Evolutionary conservation across 2,113 vertebrate species (phyloP).

Genomic region (Coreoperca whiteheadi): DNA sequence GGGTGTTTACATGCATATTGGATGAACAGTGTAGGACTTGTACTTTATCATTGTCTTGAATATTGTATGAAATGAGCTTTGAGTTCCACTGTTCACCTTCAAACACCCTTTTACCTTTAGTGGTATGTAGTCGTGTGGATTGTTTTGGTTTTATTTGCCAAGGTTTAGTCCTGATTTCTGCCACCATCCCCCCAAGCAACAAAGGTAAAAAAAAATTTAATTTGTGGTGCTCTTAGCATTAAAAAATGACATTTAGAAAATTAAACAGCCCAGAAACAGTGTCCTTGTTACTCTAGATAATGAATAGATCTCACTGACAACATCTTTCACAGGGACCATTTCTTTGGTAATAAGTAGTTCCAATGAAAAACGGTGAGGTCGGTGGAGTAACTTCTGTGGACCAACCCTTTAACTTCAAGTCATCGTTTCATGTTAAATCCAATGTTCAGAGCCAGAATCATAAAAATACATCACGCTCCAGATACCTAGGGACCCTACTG

Average conservation of each 20-base stretch:
- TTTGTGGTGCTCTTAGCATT: neutral
- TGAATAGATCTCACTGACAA: neutral
- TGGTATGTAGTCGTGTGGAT: neutral
- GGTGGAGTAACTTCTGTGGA: neutral
- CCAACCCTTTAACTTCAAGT: neutral
- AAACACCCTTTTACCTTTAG: neutral
- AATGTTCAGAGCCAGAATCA: neutral
- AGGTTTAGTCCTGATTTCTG: neutral
- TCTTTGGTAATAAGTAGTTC: neutral
- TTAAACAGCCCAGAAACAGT: neutral
- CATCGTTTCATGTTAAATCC: neutral
- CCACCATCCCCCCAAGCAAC: neutral
- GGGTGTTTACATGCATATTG: neutral
- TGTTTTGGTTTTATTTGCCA: neutral
- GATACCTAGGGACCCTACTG: neutral
- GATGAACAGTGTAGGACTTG: neutral
- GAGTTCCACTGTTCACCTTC: neutral
- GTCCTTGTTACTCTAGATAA: neutral
- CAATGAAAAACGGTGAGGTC: neutral
- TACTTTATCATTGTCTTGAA: neutral
- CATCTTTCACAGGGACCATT: neutral
- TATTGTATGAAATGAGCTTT: neutral
- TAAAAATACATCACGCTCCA: neutral
- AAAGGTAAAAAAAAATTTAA: neutral
- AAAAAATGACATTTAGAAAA: neutral